Conservation (phyloP, 64 coral and sea anemone species). For the Porites lutea region DNA sequence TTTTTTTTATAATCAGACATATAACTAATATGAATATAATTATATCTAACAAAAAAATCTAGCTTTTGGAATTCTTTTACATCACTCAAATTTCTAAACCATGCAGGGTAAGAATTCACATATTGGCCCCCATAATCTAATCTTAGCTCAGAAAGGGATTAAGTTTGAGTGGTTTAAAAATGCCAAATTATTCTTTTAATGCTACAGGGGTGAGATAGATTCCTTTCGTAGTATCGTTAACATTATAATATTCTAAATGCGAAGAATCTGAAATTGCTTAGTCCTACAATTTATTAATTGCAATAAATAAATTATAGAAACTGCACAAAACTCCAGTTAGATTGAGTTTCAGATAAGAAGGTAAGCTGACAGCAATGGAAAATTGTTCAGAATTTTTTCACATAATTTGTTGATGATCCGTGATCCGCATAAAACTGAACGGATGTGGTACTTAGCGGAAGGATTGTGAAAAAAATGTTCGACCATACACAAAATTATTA, state of each 20-base stretch:
- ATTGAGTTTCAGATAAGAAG: background rate
- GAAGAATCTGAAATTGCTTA: background rate
- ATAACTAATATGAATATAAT: too few relatives aligned
- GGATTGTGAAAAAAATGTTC: too few relatives aligned
- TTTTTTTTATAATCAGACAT: too few relatives aligned
- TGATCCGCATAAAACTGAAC: background rate
- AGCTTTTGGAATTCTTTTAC: too few relatives aligned
- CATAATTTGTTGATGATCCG: background rate
- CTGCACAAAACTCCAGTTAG: background rate
- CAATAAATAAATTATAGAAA: too few relatives aligned
- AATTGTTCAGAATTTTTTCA: background rate
- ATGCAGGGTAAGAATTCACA: too few relatives aligned
- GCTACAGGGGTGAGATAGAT: background rate
- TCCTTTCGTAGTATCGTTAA: background rate
- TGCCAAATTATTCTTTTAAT: background rate
- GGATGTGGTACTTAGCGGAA: too few relatives aligned
- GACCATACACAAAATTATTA: too few relatives aligned
- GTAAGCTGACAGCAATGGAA: background rate
- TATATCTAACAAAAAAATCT: too few relatives aligned
- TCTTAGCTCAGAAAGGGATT: background rate
- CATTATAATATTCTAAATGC: constrained; percentile 5
- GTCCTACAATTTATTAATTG: too few relatives aligned
- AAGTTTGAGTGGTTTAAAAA: background rate
- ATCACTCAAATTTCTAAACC: too few relatives aligned
- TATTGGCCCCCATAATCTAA: too few relatives aligned